Percentiles rank a stretch among this genome's conserved stretches.
phyloP scores from a whole-genome alignment of 2,113 vertebrate genomes.

The Pterocles burchelli region DNA sequence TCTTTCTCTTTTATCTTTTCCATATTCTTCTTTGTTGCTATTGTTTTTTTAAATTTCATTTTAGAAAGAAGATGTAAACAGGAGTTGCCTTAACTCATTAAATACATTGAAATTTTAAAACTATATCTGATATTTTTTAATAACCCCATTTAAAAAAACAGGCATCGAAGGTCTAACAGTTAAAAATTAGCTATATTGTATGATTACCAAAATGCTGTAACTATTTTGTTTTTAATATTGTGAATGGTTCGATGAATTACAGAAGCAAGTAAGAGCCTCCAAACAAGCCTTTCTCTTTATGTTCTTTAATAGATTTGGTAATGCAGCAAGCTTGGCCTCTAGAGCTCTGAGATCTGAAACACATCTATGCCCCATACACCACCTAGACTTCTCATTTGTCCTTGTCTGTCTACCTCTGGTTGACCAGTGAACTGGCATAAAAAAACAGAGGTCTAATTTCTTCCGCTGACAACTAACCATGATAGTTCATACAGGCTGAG shows the following conservation, averaged over 20 bases:
- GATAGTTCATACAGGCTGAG: background rate
- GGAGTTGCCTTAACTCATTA: background rate
- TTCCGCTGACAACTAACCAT: background rate
- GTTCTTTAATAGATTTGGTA: background rate
- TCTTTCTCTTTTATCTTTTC: background rate
- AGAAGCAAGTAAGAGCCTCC: background rate
- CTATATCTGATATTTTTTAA: constrained; percentile 6
- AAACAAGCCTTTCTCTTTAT: background rate
- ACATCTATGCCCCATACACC: background rate
- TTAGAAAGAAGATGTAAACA: constrained; percentile 54
- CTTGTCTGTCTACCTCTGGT: constrained; percentile 6
- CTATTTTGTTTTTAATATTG: constrained; percentile 11
- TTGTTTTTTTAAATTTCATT: constrained; percentile 13
- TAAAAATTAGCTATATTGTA: constrained; percentile 13
- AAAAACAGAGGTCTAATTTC: background rate
- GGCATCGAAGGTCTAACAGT: constrained; percentile 22
- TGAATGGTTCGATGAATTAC: background rate
- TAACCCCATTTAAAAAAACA: constrained; percentile 29
- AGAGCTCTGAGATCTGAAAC: background rate
- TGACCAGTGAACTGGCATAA: background rate
- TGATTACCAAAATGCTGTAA: constrained; percentile 25
- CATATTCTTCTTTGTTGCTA: background rate
- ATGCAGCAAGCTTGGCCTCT: background rate
- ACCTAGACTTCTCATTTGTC: constrained; percentile 6
- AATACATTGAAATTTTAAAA: constrained; percentile 35